Conservation (phyloP, 2,113 vertebrate species). For the Verasper variegatus region DNA sequence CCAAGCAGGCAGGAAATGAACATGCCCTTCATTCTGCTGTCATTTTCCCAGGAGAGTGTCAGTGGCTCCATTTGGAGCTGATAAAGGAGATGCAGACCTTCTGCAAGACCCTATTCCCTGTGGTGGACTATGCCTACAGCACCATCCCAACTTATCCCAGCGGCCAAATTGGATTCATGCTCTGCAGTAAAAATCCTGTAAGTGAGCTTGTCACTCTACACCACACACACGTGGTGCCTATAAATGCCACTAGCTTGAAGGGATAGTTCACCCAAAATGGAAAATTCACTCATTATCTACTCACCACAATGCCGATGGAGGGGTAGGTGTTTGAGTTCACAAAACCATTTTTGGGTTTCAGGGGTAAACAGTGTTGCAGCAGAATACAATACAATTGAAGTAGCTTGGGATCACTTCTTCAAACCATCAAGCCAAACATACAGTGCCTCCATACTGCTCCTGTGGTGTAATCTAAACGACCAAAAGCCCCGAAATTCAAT, state of each 20-base stretch:
- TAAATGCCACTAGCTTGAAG: not conserved
- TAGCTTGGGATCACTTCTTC: too few species aligned
- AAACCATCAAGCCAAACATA: too few species aligned
- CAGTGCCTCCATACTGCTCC: too few species aligned
- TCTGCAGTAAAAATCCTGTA: conserved; percentile 96
- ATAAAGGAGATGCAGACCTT: conserved; percentile 98
- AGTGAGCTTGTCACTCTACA: conserved; percentile 56
- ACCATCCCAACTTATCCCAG: conserved; percentile 98
- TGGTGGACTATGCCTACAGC: conserved; percentile 95
- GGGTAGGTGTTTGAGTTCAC: too few species aligned
- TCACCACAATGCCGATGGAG: too few species aligned
- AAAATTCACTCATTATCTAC: too few species aligned
- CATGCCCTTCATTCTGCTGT: conserved; percentile 5
- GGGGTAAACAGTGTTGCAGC: too few species aligned
- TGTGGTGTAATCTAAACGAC: too few species aligned
- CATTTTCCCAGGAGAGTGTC: conserved; percentile 89
- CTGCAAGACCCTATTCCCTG: conserved; percentile 95
- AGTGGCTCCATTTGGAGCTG: conserved; percentile 97
- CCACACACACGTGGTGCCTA: not conserved
- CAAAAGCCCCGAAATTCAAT: too few species aligned
- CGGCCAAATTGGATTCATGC: conserved; percentile 99
- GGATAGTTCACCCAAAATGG: too few species aligned
- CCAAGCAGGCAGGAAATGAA: not conserved
- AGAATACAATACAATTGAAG: too few species aligned
- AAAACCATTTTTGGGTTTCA: too few species aligned